Percentiles rank a stretch among this genome's conserved stretches.
Evolutionary conservation across 2,797 vertebrate species (phyloP).

Genomic region (Siniperca scherzeri): DNA sequence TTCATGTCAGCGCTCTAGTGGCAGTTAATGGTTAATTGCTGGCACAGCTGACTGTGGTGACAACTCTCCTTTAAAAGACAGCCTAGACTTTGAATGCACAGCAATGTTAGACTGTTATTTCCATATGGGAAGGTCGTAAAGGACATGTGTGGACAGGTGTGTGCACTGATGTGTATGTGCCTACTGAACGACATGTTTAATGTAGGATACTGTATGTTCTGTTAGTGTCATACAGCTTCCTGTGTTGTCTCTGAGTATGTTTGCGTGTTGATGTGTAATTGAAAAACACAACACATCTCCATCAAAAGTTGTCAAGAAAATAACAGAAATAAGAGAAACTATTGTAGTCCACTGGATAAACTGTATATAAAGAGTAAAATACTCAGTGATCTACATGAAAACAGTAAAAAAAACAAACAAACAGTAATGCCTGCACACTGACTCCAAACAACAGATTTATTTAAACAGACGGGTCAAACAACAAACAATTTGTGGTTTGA

Average conservation of each 20-base stretch:
- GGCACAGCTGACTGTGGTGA: constrained; percentile 50
- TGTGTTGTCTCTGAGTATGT: background rate
- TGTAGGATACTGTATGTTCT: background rate
- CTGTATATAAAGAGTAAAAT: background rate
- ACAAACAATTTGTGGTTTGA: too few relatives aligned
- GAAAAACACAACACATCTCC: background rate
- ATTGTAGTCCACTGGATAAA: background rate
- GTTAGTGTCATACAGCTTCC: too few relatives aligned
- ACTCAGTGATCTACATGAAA: background rate
- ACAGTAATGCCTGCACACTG: background rate
- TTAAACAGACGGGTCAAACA: background rate
- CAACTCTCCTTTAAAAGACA: constrained; percentile 26
- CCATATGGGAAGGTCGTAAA: background rate
- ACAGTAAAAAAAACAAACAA: background rate
- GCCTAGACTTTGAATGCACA: constrained; percentile 67
- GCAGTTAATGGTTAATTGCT: constrained; percentile 78
- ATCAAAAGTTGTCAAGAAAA: background rate
- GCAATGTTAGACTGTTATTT: constrained; percentile 9
- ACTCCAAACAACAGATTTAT: background rate
- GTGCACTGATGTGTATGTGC: background rate
- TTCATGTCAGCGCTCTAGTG: constrained; percentile 27
- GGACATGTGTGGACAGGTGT: too few relatives aligned
- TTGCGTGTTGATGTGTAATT: background rate
- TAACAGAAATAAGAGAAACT: background rate
- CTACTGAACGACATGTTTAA: background rate